phyloP scores from a whole-genome alignment of 2,113 vertebrate species.

The Bos indicus region DNA sequence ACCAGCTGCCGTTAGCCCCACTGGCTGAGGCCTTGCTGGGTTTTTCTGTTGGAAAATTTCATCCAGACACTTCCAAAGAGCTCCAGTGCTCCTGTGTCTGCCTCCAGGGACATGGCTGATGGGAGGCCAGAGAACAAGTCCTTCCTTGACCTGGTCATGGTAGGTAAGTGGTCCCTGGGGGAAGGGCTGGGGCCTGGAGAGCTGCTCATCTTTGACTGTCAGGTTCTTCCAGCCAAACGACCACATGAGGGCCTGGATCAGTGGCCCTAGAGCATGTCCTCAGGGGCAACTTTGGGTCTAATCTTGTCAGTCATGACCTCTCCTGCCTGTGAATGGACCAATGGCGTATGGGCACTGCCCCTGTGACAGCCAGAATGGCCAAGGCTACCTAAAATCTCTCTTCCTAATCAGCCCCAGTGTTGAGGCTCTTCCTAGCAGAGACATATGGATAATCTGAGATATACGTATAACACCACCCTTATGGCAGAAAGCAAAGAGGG shows the following conservation, averaged over 20 bases:
- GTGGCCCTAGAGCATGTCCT: background rate
- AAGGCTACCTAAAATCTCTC: background rate
- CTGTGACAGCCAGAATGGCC: background rate
- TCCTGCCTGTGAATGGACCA: background rate
- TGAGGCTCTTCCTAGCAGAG: background rate
- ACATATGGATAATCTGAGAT: background rate
- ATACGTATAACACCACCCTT: background rate
- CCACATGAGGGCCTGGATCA: no score
- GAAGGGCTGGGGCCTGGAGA: background rate
- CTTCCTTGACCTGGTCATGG: background rate
- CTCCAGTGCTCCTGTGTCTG: background rate
- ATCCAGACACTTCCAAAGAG: background rate
- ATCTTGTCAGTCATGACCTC: no score
- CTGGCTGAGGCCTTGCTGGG: background rate
- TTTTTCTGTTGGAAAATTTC: background rate
- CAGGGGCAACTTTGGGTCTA: background rate
- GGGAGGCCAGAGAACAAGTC: background rate
- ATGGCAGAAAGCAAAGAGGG: background rate
- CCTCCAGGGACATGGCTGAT: background rate
- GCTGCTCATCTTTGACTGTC: background rate
- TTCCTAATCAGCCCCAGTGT: background rate
- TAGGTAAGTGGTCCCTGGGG: background rate
- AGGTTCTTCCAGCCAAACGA: background rate
- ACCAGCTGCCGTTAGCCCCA: background rate
- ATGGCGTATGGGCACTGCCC: rapidly evolving